phyloP scores from a whole-genome alignment of 2,888 invertebrate species.

The Sesia bembeciformis region DNA sequence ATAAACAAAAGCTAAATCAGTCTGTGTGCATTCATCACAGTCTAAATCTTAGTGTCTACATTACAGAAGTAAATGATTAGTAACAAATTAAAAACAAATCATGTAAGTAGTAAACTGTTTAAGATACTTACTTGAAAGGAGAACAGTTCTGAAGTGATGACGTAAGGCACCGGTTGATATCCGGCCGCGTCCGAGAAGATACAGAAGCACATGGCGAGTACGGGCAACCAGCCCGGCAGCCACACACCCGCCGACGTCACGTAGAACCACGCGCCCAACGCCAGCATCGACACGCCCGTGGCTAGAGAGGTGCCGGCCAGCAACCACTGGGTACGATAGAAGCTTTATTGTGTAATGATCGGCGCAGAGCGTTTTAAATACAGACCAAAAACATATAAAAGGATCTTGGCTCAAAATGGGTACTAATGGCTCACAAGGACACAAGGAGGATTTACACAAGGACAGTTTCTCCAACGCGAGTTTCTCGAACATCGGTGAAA shows the following conservation, averaged over 20 bases:
- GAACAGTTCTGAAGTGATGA: slow-evolving; percentile 62
- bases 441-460: too few species aligned
- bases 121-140: slow-evolving; percentile 45
- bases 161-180: slow-evolving; percentile 63
- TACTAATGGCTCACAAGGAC: too few species aligned
- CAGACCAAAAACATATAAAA: too few species aligned
- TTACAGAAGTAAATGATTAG: too few species aligned
- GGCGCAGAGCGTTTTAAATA: too few species aligned
- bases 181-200: slow-evolving; percentile 64
- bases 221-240: slow-evolving; percentile 63
- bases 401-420: too few species aligned
- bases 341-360: not conserved
- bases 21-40: too few species aligned
- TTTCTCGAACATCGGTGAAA: too few species aligned
- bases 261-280: slow-evolving; percentile 61
- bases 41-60: too few species aligned
- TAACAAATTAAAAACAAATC: too few species aligned
- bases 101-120: not conserved
- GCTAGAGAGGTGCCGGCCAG: slow-evolving; percentile 54
- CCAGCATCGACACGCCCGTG: slow-evolving; percentile 58
- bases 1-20: too few species aligned
- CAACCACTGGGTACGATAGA: slow-evolving; percentile 39
- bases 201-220: slow-evolving; percentile 59
- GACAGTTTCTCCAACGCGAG: too few species aligned
- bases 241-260: slow-evolving; percentile 40